These are phyloP conservation scores for Styela clava DNA, from an alignment of 23 tunicate genomes.

Conservation along the genomic window DNA sequence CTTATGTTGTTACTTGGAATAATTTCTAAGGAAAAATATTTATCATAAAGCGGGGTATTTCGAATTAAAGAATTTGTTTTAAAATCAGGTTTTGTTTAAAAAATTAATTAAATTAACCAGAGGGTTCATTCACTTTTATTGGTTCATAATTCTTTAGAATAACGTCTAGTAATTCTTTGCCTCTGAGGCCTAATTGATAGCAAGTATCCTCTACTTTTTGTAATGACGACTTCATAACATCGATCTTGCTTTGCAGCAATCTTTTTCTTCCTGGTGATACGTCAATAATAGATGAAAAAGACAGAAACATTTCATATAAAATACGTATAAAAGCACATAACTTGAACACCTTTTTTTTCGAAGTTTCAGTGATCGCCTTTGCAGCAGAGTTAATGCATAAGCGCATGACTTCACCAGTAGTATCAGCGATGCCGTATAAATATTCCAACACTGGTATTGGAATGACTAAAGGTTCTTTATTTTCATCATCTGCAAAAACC, in stretches of 20 bases:
- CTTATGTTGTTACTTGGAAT: too few species aligned
- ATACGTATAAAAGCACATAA: conserved; percentile 32
- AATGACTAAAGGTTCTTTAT: not conserved
- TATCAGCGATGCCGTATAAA: conserved; percentile 44
- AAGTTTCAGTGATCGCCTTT: not conserved
- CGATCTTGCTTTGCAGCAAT: conserved; percentile 25
- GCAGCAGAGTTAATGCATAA: conserved; percentile 51
- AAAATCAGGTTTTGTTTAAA: too few species aligned
- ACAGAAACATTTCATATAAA: conserved; percentile 28
- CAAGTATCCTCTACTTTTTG: conserved; percentile 50
- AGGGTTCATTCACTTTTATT: too few species aligned
- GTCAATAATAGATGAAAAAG: conserved; percentile 17
- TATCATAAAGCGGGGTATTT: too few species aligned
- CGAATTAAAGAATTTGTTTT: too few species aligned
- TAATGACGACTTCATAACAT: conserved; percentile 32
- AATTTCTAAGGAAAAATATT: too few species aligned
- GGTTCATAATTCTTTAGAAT: not conserved
- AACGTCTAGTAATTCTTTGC: conserved; percentile 21
- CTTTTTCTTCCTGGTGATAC: conserved; percentile 14
- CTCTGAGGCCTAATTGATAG: conserved; percentile 34
- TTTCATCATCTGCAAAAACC: not conserved
- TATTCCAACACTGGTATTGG: conserved; percentile 38
- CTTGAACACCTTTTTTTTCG: conserved; percentile 31
- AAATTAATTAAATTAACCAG: too few species aligned
- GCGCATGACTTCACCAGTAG: conserved; percentile 60